These are phyloP conservation scores for Colletes collaris DNA, from an alignment of 2,888 invertebrate genomes.

Conservation along the genomic window DNA sequence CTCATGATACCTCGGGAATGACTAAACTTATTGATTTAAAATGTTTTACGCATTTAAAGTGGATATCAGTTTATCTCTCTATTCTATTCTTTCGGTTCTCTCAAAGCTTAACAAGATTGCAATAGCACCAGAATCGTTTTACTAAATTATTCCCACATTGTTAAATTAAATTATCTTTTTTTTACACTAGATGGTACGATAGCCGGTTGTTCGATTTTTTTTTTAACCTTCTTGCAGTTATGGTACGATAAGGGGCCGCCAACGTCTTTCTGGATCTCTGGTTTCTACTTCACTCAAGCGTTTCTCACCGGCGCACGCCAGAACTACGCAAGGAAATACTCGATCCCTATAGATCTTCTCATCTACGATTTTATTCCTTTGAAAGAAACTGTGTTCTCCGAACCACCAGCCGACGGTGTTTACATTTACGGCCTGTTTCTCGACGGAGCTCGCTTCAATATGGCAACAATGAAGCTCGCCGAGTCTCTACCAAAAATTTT, in stretches of 20 bases:
- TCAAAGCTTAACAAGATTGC: no score
- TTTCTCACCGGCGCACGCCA: slow-evolving; percentile 97
- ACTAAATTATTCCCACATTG: no score
- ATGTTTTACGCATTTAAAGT: no score
- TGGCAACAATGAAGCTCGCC: slow-evolving; percentile 86
- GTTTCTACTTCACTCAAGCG: slow-evolving; percentile 98
- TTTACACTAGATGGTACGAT: no score
- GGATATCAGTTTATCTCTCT: no score
- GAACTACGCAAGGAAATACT: slow-evolving; percentile 95
- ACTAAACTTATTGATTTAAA: no score
- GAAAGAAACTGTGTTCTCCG: slow-evolving; percentile 84
- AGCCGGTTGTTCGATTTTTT: no score
- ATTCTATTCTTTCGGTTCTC: no score
- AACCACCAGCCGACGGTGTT: slow-evolving; percentile 89
- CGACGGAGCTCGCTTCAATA: slow-evolving; percentile 96
- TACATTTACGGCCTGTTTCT: slow-evolving; percentile 91
- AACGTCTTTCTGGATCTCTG: slow-evolving; percentile 94
- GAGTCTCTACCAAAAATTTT: slow-evolving; percentile 94
- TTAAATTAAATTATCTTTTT: no score
- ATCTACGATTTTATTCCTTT: slow-evolving; percentile 92
- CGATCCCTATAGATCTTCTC: slow-evolving; percentile 95
- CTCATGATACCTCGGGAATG: no score
- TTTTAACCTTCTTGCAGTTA: slow-evolving; percentile 83
- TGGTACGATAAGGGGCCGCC: slow-evolving; percentile 95
- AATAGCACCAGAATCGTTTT: no score